Base-by-base conservation (phyloP, 2,113 vertebrate species). In the Hypomesus transpacificus region DNA sequence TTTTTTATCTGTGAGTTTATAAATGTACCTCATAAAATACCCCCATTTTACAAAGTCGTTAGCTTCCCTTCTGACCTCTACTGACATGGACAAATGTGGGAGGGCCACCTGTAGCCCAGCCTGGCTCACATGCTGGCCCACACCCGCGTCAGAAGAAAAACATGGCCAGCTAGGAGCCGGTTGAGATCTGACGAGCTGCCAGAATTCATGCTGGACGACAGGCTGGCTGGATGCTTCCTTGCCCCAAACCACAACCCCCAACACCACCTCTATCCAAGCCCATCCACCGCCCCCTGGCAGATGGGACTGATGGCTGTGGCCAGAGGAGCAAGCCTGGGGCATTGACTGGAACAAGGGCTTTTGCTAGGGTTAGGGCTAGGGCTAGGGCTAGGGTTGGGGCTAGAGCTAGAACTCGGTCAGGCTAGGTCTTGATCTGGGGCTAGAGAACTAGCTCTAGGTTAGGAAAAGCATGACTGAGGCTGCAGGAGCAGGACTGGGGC, bases 401-500 rank as follows among this genome's bases (percentile, higher is more conserved):
- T 8, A 46, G 39, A 9, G 39, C 39, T 46, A 34, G 31, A 6
- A 6, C 5, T 34, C 11, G 7, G 39, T 46, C 39, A 46, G 39
- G 9, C 39, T 46, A 46, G 39, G 39, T 11, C 39, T 46, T 5
- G 39, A 9, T 46, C 8, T 11, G 39, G 39, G 39, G 9, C 39
- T 46, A 9, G 39, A 46, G 39, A 46, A 9, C 39, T 46, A 46
- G 39, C 39, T 46, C 5, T 2, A 18, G 54, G 54, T 56, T 17
- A 56, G 54, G 17, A 18, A 18, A 18, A 56, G 54, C 16, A 18
- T 20, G 54, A 17, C 63, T 50, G 63, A 68, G 60, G 59, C 72
- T 78, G 75, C 69, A 70, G 71, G 72, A 66, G 39, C 26, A 60
- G 66, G 24, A 70, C 69, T 78, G 16, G 69, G 69, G 22, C 24